Conservation (phyloP, 2,797 vertebrate species). For the Glyptemys insculpta region DNA sequence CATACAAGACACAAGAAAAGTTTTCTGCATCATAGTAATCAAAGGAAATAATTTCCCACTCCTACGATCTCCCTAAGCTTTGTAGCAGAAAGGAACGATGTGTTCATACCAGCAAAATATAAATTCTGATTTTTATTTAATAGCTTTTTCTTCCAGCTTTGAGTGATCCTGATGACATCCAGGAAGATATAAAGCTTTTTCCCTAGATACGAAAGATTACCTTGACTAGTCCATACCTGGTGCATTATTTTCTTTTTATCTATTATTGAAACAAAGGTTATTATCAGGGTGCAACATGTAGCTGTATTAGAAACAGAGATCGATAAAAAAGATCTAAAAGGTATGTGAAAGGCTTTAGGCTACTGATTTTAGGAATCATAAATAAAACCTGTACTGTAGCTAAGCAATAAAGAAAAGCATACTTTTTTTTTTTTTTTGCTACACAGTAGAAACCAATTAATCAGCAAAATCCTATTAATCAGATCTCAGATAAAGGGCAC, state of each 20-base stretch:
- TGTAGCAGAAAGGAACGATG: slow-evolving; percentile 32
- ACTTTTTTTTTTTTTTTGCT: neutral
- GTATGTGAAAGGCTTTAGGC: slow-evolving; percentile 20
- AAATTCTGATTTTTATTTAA: slow-evolving; percentile 53
- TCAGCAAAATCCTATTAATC: slow-evolving; percentile 23
- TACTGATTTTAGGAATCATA: slow-evolving; percentile 36
- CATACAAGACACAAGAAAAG: slow-evolving; percentile 31
- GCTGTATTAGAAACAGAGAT: slow-evolving; percentile 32
- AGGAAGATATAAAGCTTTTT: slow-evolving; percentile 7
- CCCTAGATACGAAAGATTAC: slow-evolving; percentile 37
- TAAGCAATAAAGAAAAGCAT: slow-evolving; percentile 28
- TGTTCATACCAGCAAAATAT: slow-evolving; percentile 32
- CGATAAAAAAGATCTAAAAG: slow-evolving; percentile 42
- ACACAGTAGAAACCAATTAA: slow-evolving; percentile 24
- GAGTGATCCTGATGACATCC: slow-evolving; percentile 46
- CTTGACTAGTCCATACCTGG: slow-evolving; percentile 18
- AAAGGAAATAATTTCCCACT: slow-evolving; percentile 54
- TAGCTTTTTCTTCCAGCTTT: slow-evolving; percentile 37
- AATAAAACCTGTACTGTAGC: slow-evolving; percentile 22
- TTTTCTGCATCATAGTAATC: slow-evolving; percentile 53
- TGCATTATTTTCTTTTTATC: slow-evolving; percentile 48
- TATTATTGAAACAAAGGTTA: slow-evolving; percentile 65
- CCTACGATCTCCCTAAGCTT: slow-evolving; percentile 3
- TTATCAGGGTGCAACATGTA: slow-evolving; percentile 60
- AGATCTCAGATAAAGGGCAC: slow-evolving; percentile 31